These are phyloP conservation scores for Tangara arthus DNA, from an alignment of 2,797 vertebrate genomes.

Conservation along the genomic window DNA sequence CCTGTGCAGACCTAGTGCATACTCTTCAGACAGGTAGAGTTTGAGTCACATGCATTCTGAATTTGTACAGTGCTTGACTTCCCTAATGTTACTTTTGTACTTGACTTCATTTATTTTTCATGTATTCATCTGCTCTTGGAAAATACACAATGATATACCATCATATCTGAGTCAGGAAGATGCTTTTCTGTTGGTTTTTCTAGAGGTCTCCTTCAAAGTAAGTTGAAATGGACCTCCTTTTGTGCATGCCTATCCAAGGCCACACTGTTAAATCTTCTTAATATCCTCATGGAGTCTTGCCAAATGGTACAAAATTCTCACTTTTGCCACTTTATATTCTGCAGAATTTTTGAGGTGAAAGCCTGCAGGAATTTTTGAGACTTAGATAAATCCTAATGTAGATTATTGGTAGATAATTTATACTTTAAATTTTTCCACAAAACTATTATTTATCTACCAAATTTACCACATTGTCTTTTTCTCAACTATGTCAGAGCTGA, in stretches of 20 bases:
- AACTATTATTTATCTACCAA: not conserved
- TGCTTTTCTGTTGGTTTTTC: not conserved
- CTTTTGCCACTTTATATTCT: not conserved
- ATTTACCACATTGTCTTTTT: not conserved
- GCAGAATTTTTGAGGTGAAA: not conserved
- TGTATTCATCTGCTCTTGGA: not conserved
- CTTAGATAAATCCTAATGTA: not conserved
- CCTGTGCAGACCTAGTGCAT: not conserved
- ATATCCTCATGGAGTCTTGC: not conserved
- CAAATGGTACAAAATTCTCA: not conserved
- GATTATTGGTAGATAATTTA: not conserved
- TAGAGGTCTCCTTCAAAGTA: not conserved
- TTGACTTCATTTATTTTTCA: not conserved
- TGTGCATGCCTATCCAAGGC: fast-evolving
- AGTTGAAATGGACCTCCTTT: not conserved
- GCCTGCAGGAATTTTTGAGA: not conserved
- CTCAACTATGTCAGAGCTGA: not conserved
- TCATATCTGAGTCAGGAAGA: not conserved
- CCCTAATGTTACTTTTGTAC: not conserved
- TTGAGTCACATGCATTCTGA: not conserved
- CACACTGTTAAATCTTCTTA: not conserved
- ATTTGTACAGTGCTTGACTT: not conserved
- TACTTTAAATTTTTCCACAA: not conserved
- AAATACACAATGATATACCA: not conserved
- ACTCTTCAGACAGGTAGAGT: not conserved